Evolutionary conservation across 2,797 vertebrate genomes (phyloP).

Genomic region (Megalops cyprinoides): DNA sequence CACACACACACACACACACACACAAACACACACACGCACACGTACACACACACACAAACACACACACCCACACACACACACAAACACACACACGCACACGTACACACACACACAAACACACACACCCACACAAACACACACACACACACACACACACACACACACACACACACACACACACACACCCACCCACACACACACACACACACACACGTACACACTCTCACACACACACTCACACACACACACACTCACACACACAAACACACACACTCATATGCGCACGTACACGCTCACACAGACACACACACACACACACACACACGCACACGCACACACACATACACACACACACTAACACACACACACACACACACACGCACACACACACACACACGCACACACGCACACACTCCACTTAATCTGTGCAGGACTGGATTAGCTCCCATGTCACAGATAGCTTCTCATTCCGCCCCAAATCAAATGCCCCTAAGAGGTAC

Average conservation of each 20-base stretch:
- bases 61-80: too few relatives aligned
- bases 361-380: too few relatives aligned
- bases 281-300: too few relatives aligned
- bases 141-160: too few relatives aligned
- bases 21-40: background rate
- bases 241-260: too few relatives aligned
- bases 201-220: background rate
- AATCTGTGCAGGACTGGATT: slow-evolving; percentile 33
- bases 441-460: slow-evolving; percentile 34
- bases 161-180: background rate
- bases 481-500: slow-evolving; percentile 41
- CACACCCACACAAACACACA: too few relatives aligned
- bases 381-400: background rate
- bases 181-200: background rate
- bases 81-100: background rate
- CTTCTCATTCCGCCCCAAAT: slow-evolving; percentile 37
- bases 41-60: background rate
- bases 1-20: background rate
- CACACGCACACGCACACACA: background rate
- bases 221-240: too few relatives aligned
- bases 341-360: background rate
- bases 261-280: too few relatives aligned
- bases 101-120: too few relatives aligned
- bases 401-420: slow-evolving; percentile 1
- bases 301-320: background rate